Percentiles rank a stretch among this genome's conserved stretches.
Conservation (phyloP, 2,888 invertebrate species). For the Sycophila texana region DNA sequence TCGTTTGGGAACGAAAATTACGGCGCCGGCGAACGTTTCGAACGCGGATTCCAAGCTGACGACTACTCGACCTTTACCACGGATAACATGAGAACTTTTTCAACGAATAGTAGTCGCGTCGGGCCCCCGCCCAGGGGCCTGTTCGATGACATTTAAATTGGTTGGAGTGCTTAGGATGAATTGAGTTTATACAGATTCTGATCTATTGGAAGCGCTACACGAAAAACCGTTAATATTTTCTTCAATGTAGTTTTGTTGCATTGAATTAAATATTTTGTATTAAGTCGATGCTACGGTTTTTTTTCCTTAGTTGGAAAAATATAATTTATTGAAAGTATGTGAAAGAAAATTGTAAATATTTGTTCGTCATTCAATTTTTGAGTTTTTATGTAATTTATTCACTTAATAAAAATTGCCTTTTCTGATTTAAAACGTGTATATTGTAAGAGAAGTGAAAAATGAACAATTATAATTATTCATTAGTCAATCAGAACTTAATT, state of each 20-base stretch:
- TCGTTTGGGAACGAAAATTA: conserved; percentile 61
- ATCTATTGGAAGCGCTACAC: no score
- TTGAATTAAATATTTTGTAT: no score
- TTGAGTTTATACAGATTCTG: no score
- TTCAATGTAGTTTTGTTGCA: no score
- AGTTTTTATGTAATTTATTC: background rate
- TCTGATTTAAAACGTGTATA: no score
- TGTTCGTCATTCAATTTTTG: no score
- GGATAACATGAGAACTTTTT: conserved; percentile 73
- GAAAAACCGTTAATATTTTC: no score
- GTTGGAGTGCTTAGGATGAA: no score
- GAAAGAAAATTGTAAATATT: no score
- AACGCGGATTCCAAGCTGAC: conserved; percentile 65
- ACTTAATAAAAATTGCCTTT: background rate
- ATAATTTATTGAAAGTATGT: no score
- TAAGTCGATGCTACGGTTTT: no score
- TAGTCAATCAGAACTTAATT: conserved; percentile 5
- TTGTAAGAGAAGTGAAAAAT: background rate
- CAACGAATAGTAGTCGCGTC: conserved; percentile 76
- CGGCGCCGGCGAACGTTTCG: conserved; percentile 62
- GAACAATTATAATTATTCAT: conserved; percentile 22
- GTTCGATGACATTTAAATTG: conserved; percentile 86
- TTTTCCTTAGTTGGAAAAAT: no score
- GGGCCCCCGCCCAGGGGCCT: conserved; percentile 86
- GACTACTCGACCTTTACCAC: conserved; percentile 71